Base-by-base conservation (phyloP, 1,140 invertebrate species). In the Leptopilina boulardi region DNA sequence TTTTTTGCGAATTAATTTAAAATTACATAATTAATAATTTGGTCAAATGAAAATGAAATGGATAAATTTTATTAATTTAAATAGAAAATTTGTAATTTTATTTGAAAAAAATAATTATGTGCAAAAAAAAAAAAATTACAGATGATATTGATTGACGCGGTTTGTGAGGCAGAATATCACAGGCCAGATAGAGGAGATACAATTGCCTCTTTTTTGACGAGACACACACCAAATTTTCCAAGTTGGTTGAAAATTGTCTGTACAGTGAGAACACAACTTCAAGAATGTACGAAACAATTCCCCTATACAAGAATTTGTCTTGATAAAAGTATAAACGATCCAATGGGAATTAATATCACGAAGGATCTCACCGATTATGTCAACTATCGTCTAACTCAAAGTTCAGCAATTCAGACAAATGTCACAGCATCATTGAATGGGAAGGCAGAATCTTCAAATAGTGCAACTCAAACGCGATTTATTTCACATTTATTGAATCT, bases 121-220 rank as follows among this genome's bases (percentile, higher is more conserved):
- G n/a, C 11, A 3, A 42, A 26, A 13, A 59, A 15, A 26, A 2
- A 11, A 15, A 38, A 13, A 71, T 79, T 75, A 4, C 73, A 93
- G 87, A 92, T 98, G 0, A 95, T 99, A 54, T 89, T 99, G 11
- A 94, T 99, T 38, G 98, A 99, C 90, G 97, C 96, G 0, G 90
- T 99, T n/a, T 98, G 98, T 87, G 97, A 99, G 89, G 97, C 98
- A 0, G 98, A 99, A 86, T 98, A 98, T 87, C 97, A 98, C 89
- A 92, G 97, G 83, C 97, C 97, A 0, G 97, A 98, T 88, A 94
- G 97, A 85, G 97, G 97, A 0, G 95, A 98, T 85, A 98, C 97
- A 0, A 95, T 99, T 66, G 96, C 96, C 1, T 96, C 96, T 0
- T 99, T 99, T 87, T 89, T 99, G 15, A 93, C 94, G 0, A 94